phyloP scores from a whole-genome alignment of 2,113 vertebrate genomes.

The Anguilla japonica region DNA sequence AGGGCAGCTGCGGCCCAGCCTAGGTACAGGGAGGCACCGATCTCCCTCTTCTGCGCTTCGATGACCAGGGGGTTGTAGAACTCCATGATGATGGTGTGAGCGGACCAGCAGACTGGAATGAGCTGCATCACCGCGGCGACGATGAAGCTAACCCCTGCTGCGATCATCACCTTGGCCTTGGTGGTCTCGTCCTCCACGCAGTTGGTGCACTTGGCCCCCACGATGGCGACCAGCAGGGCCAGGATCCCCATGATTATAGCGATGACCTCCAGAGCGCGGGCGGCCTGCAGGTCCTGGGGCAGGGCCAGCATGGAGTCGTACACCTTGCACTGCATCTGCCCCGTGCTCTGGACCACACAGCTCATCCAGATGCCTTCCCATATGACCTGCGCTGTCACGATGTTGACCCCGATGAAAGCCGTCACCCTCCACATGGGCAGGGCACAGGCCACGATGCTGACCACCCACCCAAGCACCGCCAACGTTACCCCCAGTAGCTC shows the following conservation, averaged over 20 bases:
- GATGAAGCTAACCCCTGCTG: conserved; percentile 77
- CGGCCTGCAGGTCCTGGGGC: conserved; percentile 82
- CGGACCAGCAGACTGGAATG: conserved; percentile 88
- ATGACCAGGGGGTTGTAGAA: conserved; percentile 78
- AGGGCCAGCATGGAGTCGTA: conserved; percentile 86
- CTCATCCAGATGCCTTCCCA: conserved; percentile 90
- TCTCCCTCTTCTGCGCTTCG: conserved; percentile 79
- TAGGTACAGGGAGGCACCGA: conserved; percentile 82
- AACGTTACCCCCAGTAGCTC: conserved; percentile 82
- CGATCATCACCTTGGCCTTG: conserved; percentile 86
- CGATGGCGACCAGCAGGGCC: conserved; percentile 77
- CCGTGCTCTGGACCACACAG: conserved; percentile 82
- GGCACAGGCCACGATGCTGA: conserved; percentile 74
- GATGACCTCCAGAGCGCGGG: conserved; percentile 83
- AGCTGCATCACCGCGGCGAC: conserved; percentile 76
- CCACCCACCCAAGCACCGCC: conserved; percentile 81
- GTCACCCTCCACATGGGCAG: conserved; percentile 90
- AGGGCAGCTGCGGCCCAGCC: conserved; percentile 86
- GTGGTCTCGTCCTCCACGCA: conserved; percentile 82
- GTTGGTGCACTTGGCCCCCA: conserved; percentile 89
- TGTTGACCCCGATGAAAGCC: conserved; percentile 85
- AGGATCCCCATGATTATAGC: conserved; percentile 79
- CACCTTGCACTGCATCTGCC: conserved; percentile 82
- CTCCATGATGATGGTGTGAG: conserved; percentile 80
- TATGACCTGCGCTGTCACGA: conserved; percentile 81